Conservation (phyloP, 2,888 invertebrate genomes). For the Drosophila phalerata region DNA sequence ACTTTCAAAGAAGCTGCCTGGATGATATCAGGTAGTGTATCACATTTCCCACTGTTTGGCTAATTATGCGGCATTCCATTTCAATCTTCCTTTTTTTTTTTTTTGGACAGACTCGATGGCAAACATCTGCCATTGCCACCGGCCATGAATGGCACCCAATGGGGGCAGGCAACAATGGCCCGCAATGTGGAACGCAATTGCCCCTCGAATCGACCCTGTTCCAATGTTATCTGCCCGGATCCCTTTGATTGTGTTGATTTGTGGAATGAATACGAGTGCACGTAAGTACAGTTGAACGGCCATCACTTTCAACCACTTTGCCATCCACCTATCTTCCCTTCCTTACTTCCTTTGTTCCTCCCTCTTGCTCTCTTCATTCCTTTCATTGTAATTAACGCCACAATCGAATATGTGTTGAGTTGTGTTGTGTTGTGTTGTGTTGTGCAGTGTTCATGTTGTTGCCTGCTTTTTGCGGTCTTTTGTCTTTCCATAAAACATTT, state of each 20-base stretch:
- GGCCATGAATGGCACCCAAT: conserved; percentile 97
- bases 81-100: not conserved
- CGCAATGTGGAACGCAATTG: conserved; percentile 96
- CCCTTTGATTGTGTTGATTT: conserved; percentile 98
- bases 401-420: not conserved
- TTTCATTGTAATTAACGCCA: not conserved
- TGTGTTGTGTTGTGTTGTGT: conserved; percentile 3
- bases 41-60: conserved; percentile 3
- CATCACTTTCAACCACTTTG: not conserved
- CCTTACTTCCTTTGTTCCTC: not conserved
- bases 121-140: conserved; percentile 97
- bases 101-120: conserved; percentile 92
- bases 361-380: not conserved
- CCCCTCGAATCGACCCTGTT: conserved; percentile 97
- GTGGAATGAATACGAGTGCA: conserved; percentile 99
- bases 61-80: conserved; percentile 24
- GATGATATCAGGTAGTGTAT: conserved; percentile 86
- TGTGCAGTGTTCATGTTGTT: not conserved
- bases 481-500: conserved; percentile 4
- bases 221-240: conserved; percentile 96
- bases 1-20: conserved; percentile 94
- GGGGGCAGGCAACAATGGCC: conserved; percentile 97
- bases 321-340: too few relatives aligned
- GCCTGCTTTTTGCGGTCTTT: conserved; percentile 1
- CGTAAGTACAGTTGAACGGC: conserved; percentile 89